Base-by-base conservation (phyloP, 2,113 vertebrate genomes). In the Hystrix brachyura region DNA sequence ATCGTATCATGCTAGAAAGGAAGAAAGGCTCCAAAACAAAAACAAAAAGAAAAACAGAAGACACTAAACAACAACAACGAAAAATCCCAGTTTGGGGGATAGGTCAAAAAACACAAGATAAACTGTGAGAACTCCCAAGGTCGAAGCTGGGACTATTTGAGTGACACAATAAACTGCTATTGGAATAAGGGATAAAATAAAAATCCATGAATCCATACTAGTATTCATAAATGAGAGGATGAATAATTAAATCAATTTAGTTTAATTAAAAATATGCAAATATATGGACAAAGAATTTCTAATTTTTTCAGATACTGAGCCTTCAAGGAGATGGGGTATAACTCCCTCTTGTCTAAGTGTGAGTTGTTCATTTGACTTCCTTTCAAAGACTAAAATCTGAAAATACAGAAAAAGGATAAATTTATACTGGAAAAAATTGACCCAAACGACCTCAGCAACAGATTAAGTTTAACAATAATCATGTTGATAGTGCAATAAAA, bases 221-320 rank as follows among this genome's bases (percentile, higher is more conserved):
- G n/a, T 82, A n/a, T 21, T 79, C 8, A 62, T 38, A 80, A 57
- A 80, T 38, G 15, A 81, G 1, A 89, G 1, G 3, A 93, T 87
- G 91, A 91, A 85, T 27, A 43, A 83, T 27, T 85, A 96, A 86
- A 65, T 67, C 82, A 60, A 74, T 29, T 51, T 84, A 51, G 34
- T 71, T 69, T 89, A 51, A 38, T 72, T 19, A 14, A 64, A 1
- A 81, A 94, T 1, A 57, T 53, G 46, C 48, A 83, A 85, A 67
- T 43, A 48, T 21, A 9, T 79, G 29, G n/a, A 84, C 38, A 43
- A 95, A 96, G 18, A 92, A 85, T 94, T 95, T 17, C 19, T 76
- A 94, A 93, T 51, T 90, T 69, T 85, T 92, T 80, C 32, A 79
- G 5, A 69, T 64, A 83, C 4, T 79, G 13, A 80, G 27, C 18